Evolutionary conservation across 2,888 invertebrate species (phyloP), one percentile per base, ranked within the genome.

Genomic region (Drosophila antonietae): DNA sequence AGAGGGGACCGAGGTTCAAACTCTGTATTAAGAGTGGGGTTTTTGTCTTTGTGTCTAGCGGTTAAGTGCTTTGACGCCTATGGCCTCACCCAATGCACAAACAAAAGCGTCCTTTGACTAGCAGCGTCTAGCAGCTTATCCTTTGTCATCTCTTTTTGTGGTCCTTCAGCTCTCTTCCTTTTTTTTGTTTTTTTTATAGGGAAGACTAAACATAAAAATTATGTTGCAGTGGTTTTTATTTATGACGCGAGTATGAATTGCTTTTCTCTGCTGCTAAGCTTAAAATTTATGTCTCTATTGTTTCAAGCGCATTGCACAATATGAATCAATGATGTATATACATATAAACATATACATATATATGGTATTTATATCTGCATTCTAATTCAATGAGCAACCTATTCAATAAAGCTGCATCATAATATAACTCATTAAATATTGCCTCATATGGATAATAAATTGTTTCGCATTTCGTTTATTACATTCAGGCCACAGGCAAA

Each of bases 21-120:
- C 57, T 75, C 62, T 37, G 49, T 6, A 37, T 60, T 61, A 31
- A 28, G 51, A 18, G 57, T 43, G 55, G 33, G 67, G 49, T 56
- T 71, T 81, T 81, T 76, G 60, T 81, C 75, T 78, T 75, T 76
- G 73, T 78, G 62, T 71, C 78, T 78, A 63, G 73, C 80, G 80
- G 83, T 88, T 86, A 88, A 86, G 88, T 86, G 87, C 85, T 85
- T 80, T 82, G 83, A 82, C 81, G 81, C 88, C 84, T 76, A 69
- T 78, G 71, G 71, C 78, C 87, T 73, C 63, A 20, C 62, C 43
- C 46, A 73, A 73, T 76, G 64, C 62, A 67, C 65, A 82, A 75
- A 73, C 78, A 75, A 84, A 68, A 65, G 74, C 49, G 47, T 63
- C 75, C 62, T 64, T 80, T 74, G 66, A 68, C 67, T 28, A 28